phyloP scores from a whole-genome alignment of 2,888 invertebrate genomes.

The Scaptomyza caliginosa region DNA sequence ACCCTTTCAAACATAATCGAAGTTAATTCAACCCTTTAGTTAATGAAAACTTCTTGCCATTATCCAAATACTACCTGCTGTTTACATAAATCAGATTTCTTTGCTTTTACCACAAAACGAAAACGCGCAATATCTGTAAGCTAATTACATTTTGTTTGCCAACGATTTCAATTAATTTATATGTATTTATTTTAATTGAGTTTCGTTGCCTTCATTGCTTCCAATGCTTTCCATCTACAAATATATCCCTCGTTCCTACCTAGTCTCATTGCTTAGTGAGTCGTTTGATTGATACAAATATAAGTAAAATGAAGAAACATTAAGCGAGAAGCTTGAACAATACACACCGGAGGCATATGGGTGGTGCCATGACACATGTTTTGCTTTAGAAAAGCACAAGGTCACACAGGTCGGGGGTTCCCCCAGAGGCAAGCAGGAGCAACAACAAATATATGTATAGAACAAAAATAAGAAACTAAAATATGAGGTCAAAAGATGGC shows the following conservation, averaged over 20 bases:
- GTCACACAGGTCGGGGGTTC: constrained; percentile 36
- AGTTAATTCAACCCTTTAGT: neutral
- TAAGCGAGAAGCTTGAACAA: constrained; percentile 14
- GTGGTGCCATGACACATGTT: constrained; percentile 59
- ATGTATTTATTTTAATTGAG: constrained; percentile 69
- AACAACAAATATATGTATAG: too few species aligned
- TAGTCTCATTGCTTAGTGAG: constrained; percentile 38
- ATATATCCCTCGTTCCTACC: neutral
- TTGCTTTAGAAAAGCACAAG: constrained; percentile 54
- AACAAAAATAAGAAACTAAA: constrained; percentile 21
- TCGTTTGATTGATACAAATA: constrained; percentile 64
- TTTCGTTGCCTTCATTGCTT: constrained; percentile 40
- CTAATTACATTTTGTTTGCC: constrained; percentile 53
- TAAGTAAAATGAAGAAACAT: neutral
- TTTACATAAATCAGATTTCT: constrained; percentile 46
- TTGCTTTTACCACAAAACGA: constrained; percentile 21
- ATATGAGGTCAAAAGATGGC: constrained; percentile 60
- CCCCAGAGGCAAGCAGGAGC: constrained; percentile 2
- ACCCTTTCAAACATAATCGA: neutral
- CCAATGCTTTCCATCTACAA: too few species aligned
- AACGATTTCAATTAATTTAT: constrained; percentile 68
- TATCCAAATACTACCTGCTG: constrained; percentile 33
- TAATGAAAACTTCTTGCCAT: constrained; percentile 21
- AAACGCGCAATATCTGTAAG: constrained; percentile 17
- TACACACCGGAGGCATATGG: constrained; percentile 3